Percentiles rank a stretch among this genome's conserved stretches.
Conservation (phyloP, 2,797 vertebrate genomes). For the Anableps anableps region DNA sequence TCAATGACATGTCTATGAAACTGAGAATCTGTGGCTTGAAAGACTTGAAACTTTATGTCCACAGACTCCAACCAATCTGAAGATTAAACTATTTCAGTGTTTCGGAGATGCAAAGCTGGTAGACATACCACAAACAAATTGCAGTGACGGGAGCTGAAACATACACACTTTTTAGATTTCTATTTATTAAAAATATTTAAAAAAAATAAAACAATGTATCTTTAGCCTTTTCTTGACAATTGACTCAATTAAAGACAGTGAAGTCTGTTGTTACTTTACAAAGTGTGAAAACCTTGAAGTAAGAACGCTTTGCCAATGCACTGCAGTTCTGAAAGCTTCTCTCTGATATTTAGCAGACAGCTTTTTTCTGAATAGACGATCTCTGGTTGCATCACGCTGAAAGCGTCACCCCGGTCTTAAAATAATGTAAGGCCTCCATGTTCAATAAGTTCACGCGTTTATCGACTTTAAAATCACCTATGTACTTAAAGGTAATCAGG, state of each 20-base stretch:
- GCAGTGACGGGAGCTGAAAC: not conserved
- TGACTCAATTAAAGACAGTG: not conserved
- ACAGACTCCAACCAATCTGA: not conserved
- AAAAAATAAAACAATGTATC: not conserved
- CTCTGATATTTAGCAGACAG: not conserved
- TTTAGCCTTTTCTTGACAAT: not conserved
- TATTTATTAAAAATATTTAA: too few species aligned
- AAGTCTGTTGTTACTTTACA: not conserved
- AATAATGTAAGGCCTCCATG: not conserved
- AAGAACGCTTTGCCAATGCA: not conserved
- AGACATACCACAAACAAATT: not conserved
- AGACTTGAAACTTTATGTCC: not conserved
- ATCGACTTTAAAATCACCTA: not conserved
- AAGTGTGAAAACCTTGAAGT: not conserved
- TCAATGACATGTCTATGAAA: not conserved
- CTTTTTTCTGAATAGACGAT: slow-evolving; percentile 5
- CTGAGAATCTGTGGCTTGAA: not conserved
- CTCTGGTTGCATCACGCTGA: not conserved
- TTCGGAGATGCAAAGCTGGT: not conserved
- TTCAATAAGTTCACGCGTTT: not conserved
- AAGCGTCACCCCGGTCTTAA: not conserved
- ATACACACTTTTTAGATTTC: not conserved
- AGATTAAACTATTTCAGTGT: not conserved
- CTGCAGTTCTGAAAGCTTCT: not conserved
- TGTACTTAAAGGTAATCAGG: not conserved